Percentiles rank a stretch among this genome's conserved stretches.
Conservation (phyloP, 23 tunicate genomes). For the Trididemnum miniatum region DNA sequence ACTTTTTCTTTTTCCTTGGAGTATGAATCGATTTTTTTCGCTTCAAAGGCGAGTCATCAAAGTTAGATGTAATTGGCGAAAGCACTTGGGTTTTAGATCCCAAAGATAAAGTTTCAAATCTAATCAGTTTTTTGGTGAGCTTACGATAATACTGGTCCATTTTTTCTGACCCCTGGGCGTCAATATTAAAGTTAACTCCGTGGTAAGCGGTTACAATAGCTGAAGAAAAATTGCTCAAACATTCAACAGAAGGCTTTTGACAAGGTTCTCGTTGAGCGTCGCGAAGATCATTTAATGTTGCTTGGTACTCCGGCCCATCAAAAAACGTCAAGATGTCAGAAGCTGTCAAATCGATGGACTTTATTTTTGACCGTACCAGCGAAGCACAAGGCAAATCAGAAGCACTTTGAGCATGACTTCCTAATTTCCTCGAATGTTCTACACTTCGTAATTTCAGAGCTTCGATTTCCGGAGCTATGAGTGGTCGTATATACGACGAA, state of each 20-base stretch:
- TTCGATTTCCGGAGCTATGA: background rate
- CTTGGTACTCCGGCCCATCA: background rate
- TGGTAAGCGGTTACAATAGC: constrained; percentile 29
- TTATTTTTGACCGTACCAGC: background rate
- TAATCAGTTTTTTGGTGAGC: constrained; percentile 46
- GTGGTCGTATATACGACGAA: background rate
- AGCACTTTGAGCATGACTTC: background rate
- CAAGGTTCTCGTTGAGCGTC: background rate
- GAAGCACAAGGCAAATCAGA: background rate
- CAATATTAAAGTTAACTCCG: constrained; percentile 41
- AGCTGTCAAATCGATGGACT: background rate
- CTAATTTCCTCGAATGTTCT: background rate
- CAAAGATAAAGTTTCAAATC: constrained; percentile 66
- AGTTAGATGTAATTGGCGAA: constrained; percentile 40
- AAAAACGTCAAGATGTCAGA: background rate
- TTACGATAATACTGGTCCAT: constrained; percentile 42
- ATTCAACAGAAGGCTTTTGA: background rate
- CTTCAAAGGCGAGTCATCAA: constrained; percentile 42
- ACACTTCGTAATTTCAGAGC: background rate
- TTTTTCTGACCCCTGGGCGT: constrained; percentile 51
- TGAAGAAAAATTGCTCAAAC: constrained; percentile 11
- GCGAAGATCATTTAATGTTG: background rate
- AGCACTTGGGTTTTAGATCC: constrained; percentile 55
- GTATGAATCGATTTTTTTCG: background rate
- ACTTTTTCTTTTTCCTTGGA: constrained; percentile 37